These are phyloP conservation scores for Agrotis clavis DNA, from an alignment of 2,888 invertebrate genomes.

Conservation along the genomic window DNA sequence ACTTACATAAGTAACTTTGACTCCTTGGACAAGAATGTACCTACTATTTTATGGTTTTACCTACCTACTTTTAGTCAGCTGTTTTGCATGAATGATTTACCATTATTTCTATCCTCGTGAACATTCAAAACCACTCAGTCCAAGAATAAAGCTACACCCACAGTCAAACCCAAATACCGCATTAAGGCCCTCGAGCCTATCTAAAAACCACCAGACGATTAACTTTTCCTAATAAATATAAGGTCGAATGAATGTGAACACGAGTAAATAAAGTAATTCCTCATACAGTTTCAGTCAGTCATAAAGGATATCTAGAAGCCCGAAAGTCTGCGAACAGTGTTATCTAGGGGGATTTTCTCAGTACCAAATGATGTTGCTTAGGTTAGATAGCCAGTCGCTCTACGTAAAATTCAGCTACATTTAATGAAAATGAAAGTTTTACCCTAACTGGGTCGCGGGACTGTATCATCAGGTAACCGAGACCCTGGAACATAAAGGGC, in stretches of 20 bases:
- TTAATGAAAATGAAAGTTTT: too few species aligned
- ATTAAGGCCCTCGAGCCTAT: neutral
- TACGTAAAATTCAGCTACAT: too few species aligned
- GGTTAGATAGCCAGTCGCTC: neutral
- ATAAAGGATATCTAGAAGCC: neutral
- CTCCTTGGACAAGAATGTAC: too few species aligned
- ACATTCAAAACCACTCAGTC: neutral
- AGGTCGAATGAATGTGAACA: neutral
- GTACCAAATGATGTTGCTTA: neutral
- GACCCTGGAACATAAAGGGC: too few species aligned
- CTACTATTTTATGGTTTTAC: too few species aligned
- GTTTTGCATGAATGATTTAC: too few species aligned
- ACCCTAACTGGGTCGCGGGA: too few species aligned
- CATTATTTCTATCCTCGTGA: too few species aligned
- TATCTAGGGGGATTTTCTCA: neutral
- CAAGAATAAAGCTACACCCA: neutral
- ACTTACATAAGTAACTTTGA: too few species aligned
- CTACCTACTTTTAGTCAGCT: too few species aligned
- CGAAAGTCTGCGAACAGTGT: neutral
- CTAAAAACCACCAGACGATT: neutral
- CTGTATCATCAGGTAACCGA: too few species aligned
- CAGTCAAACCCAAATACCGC: neutral
- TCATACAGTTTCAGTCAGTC: neutral
- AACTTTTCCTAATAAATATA: neutral
- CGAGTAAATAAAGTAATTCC: neutral